Percentiles rank a stretch among this genome's conserved stretches.
Evolutionary conservation across 1,140 invertebrate genomes (phyloP).

Genomic region (Listronotus bonariensis): DNA sequence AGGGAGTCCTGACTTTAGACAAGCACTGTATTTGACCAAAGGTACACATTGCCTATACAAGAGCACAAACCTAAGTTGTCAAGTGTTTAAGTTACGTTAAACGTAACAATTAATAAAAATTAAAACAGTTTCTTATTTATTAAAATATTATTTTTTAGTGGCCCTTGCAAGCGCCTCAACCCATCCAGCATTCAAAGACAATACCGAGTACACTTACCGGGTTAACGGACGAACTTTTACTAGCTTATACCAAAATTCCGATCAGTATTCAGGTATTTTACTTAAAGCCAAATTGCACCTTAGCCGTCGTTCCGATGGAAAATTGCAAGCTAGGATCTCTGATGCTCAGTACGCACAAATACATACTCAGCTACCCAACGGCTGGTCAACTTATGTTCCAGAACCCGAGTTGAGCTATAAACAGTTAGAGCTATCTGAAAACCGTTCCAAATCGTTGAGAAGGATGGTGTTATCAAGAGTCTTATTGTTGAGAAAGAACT

Average conservation of each 20-base stretch:
- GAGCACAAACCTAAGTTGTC: too few species aligned
- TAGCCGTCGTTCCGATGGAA: constrained; percentile 56
- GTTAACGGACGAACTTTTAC: constrained; percentile 63
- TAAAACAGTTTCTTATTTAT: too few species aligned
- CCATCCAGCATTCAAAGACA: constrained; percentile 37
- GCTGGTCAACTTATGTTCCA: constrained; percentile 56
- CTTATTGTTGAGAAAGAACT: constrained; percentile 60
- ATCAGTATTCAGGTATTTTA: constrained; percentile 61
- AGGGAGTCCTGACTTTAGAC: too few species aligned
- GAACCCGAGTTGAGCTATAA: constrained; percentile 59
- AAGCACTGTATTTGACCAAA: too few species aligned
- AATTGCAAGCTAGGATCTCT: constrained; percentile 58
- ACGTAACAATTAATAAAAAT: too few species aligned
- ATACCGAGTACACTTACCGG: constrained; percentile 64
- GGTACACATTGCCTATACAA: too few species aligned
- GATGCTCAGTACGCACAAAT: constrained; percentile 61
- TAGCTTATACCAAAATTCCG: constrained; percentile 58
- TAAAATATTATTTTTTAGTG: constrained; percentile 40
- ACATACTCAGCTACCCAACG: constrained; percentile 58
- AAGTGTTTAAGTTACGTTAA: too few species aligned
- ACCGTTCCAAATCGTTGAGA: constrained; percentile 65
- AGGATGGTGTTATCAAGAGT: constrained; percentile 62
- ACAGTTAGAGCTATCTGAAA: constrained; percentile 58
- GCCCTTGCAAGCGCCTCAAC: constrained; percentile 43
- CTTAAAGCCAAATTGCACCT: constrained; percentile 61